Conservation (phyloP, 2,113 vertebrate genomes). For the Gymnobelideus leadbeateri region DNA sequence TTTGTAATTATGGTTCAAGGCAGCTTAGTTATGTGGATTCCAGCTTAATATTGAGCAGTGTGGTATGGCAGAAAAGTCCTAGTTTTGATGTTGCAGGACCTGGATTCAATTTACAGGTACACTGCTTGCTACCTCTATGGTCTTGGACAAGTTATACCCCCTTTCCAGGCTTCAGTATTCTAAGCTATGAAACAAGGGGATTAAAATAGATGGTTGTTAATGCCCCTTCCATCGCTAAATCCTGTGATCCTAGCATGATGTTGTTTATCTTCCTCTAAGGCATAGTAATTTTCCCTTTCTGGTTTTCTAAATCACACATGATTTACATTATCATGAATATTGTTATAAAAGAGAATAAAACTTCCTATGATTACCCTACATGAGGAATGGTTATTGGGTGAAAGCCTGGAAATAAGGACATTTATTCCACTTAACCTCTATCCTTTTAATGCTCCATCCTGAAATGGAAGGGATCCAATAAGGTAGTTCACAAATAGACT, state of each 20-base stretch:
- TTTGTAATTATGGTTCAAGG: background rate
- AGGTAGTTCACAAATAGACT: conserved; percentile 26
- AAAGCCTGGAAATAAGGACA: background rate
- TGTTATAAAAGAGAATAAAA: conserved; percentile 35
- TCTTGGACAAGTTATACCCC: background rate
- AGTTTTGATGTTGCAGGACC: background rate
- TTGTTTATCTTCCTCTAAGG: conserved; percentile 11
- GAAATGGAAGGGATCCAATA: background rate
- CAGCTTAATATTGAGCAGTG: background rate
- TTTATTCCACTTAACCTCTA: background rate
- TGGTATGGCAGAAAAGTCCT: background rate
- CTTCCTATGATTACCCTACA: conserved; percentile 37
- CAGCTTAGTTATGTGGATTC: background rate
- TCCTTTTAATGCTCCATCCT: background rate
- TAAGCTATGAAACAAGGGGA: background rate
- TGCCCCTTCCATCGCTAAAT: conserved; percentile 1
- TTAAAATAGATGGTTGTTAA: background rate
- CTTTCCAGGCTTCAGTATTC: background rate
- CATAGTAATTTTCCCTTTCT: conserved; percentile 31
- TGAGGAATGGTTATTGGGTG: conserved; percentile 12
- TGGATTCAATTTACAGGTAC: background rate
- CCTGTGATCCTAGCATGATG: background rate
- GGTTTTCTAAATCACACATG: conserved; percentile 53
- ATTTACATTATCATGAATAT: conserved; percentile 32
- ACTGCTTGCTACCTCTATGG: no score